Conservation (phyloP, 2,113 vertebrate genomes). For the Colaptes auratus region DNA sequence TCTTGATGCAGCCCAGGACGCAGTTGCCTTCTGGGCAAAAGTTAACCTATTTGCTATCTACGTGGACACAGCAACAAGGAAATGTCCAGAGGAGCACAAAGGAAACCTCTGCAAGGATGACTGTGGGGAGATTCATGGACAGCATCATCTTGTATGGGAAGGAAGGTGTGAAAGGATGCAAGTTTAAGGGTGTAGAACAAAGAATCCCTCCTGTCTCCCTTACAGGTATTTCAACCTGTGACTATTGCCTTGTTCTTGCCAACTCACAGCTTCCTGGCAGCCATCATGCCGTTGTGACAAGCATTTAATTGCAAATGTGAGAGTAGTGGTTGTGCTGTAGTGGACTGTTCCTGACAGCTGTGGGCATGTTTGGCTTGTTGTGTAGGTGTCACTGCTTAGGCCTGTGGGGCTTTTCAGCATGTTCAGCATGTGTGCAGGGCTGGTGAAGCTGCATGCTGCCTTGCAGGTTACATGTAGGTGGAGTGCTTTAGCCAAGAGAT, state of each 20-base stretch:
- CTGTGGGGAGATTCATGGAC: neutral
- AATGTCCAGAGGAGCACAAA: neutral
- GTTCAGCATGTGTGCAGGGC: neutral
- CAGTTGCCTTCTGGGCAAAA: no score
- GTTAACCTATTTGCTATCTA: neutral
- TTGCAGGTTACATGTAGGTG: neutral
- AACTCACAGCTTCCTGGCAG: neutral
- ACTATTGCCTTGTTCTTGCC: neutral
- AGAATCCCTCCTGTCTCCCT: neutral
- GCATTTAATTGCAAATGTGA: neutral
- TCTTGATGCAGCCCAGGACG: no score
- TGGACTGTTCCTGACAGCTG: neutral
- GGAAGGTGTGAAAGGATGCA: neutral
- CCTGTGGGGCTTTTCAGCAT: neutral
- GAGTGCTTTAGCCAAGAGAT: neutral
- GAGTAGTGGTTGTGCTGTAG: neutral
- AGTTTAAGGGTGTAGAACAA: neutral
- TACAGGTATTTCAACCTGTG: neutral
- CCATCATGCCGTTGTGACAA: neutral
- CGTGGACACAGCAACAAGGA: neutral
- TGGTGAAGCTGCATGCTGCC: neutral
- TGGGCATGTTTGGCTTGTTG: neutral
- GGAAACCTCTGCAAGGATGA: neutral
- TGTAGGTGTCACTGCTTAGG: neutral
- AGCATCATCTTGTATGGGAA: neutral